Evolutionary conservation across 2,888 invertebrate genomes (phyloP).

Genomic region (Schizotus pectinicornis): DNA sequence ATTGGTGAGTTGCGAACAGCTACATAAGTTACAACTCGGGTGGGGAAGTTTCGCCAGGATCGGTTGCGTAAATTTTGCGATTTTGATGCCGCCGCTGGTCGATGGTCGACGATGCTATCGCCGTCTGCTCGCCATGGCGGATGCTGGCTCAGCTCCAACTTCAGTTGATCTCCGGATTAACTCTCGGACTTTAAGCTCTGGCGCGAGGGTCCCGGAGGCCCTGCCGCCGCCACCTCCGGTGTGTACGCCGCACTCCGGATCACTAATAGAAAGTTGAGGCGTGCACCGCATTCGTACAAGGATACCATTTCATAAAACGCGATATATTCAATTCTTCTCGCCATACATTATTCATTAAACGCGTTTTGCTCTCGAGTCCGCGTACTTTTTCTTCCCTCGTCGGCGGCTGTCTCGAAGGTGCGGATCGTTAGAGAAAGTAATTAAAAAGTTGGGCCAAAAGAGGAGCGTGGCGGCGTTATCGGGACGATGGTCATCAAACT

Average conservation of each 20-base stretch:
- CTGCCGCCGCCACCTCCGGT: slow-evolving; percentile 2
- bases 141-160: slow-evolving; percentile 31
- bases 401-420: too few species aligned
- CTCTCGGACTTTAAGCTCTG: slow-evolving; percentile 28
- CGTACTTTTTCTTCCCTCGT: too few species aligned
- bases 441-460: too few species aligned
- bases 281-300: slow-evolving; percentile 21
- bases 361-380: neutral
- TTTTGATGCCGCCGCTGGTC: too few species aligned
- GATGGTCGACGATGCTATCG: slow-evolving; percentile 19
- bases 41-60: too few species aligned
- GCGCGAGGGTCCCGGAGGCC: slow-evolving; percentile 18
- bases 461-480: too few species aligned
- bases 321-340: slow-evolving; percentile 25
- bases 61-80: too few species aligned
- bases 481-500: too few species aligned
- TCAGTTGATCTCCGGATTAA: slow-evolving; percentile 30
- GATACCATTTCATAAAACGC: slow-evolving; percentile 26
- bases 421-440: too few species aligned
- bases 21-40: too few species aligned
- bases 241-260: neutral
- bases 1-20: too few species aligned
- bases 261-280: slow-evolving; percentile 29
- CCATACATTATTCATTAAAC: slow-evolving; percentile 24
- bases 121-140: slow-evolving; percentile 8